phyloP scores from a whole-genome alignment of 1,140 invertebrate genomes.

The Macrocentrus cingulum region DNA sequence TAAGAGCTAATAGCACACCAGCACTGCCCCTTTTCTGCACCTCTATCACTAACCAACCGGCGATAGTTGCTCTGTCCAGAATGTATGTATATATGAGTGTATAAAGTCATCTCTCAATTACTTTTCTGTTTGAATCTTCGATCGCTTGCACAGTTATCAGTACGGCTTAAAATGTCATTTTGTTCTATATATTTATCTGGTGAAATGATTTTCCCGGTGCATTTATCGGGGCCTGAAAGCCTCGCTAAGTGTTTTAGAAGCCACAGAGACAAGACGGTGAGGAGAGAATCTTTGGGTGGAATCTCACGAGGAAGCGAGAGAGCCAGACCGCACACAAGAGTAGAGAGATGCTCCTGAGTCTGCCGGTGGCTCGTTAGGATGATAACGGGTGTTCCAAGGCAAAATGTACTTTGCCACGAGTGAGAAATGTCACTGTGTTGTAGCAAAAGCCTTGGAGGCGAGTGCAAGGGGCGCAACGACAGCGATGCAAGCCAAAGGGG shows the following conservation, averaged over 20 bases:
- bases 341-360: not conserved
- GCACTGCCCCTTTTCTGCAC: constrained; percentile 9
- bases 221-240: not conserved
- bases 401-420: constrained; percentile 4
- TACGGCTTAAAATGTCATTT: no score
- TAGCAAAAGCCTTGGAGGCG: not conserved
- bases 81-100: no score
- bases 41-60: constrained; percentile 6
- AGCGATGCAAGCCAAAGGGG: not conserved
- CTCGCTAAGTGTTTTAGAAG: constrained; percentile 1
- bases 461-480: not conserved
- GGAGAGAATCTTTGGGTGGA: not conserved
- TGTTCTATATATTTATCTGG: no score
- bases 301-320: not conserved
- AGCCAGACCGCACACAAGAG: not conserved
- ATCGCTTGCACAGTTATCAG: no score
- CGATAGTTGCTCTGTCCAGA: no score
- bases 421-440: no score
- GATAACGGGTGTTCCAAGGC: constrained; percentile 8
- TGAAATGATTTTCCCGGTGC: constrained; percentile 10
- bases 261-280: not conserved
- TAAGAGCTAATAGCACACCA: constrained; percentile 46
- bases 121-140: no score
- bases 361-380: constrained; percentile 9
- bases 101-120: no score